Base-by-base conservation (phyloP, 1,140 invertebrate species). In the Condylostylus longicornis region DNA sequence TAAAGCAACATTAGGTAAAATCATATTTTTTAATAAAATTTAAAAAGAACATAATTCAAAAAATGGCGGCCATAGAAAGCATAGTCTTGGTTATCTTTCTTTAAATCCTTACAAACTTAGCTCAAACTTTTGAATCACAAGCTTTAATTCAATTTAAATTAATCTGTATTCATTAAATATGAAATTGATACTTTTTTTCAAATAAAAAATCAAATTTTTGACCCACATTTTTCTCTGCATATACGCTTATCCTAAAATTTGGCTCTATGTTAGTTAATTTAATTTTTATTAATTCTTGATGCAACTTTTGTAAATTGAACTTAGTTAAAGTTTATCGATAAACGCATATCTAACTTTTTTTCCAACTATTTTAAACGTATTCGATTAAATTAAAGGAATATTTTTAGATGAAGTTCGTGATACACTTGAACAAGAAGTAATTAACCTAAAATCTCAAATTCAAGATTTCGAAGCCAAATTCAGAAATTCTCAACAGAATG, bases 381-480 rank as follows among this genome's bases (percentile, higher is more conserved):
- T 40, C 15, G 4, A 20, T 40, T 28, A 39, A 20, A 22, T 41
- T 42, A 10, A 7, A 19, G 35, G 38, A 37, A 12, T 27, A 3
- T 44, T 60, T 62, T 42, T 45, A 79, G 76, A 71, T 48, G 64
- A 73, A 49, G 70, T 68, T 57, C 61, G 71, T 18, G 58, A 61
- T 35, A 66, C 70, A 42, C 50, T 72, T 15, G 67, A 75, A 58
- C 64, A 69, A 40, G 66, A 72, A 45, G 58, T 67, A 28, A 58
- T 70, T 29, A 70, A 73, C 28, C 47, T 71, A 7, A 70, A 68
- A 40, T 61, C 64, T 30, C 69, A 79, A 51, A 69, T 74, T 53
- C 69, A 77, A 42, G 70, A 77, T 41, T 64, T 67, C 41, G 64
- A 67, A 45, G 63, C 66, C 31, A 78, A 78, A 50, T 58, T 81